Base-by-base conservation (phyloP, 2,113 vertebrate species). In the Colinus virginianus region DNA sequence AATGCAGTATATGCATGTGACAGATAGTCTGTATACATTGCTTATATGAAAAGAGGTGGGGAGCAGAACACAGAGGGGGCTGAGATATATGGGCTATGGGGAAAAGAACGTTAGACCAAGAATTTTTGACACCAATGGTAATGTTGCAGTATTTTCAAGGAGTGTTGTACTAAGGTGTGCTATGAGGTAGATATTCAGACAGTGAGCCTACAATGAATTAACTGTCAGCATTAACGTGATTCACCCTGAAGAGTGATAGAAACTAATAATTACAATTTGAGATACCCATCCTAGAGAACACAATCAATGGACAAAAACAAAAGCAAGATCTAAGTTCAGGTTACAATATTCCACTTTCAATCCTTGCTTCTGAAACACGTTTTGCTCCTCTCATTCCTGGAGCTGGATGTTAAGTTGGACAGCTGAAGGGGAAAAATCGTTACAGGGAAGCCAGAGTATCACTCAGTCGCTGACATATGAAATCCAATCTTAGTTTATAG, bases 1-100 rank as follows among this genome's bases (percentile, higher is more conserved):
- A 45, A 28, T 0, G 0, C n/a, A 23, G 34, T n/a, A 5, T n/a
- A 19, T 76, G 9, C 4, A 11, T 7, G 26, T 45, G 18, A 46
- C 36, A 76, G 36, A 45, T 66, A 72, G 53, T n/a, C 62, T 11
- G 12, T 40, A 11, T 21, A 2, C 7, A 28, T 59, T 83, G 49
- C 34, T 80, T 25, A 56, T 28, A 67, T 83, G 62, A 83, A 80
- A 55, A 56, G 22, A 30, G 11, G 17, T 8, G 7, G 30, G 51
- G 30, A 63, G n/a, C 53, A 63, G 77, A 67, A 76, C 11, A 48
- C 13, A 23, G 19, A 46, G 4, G 15, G 25, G 3, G 7, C 26
- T 74, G 67, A 67, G 18, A 42, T 77, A 79, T 51, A 32, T 9
- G 34, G 67, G 6, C 3, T 43, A 63, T 21, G n/a, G n/a, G 78